Conservation (phyloP, 2,888 invertebrate genomes). For the Gymnocheta viridis region DNA sequence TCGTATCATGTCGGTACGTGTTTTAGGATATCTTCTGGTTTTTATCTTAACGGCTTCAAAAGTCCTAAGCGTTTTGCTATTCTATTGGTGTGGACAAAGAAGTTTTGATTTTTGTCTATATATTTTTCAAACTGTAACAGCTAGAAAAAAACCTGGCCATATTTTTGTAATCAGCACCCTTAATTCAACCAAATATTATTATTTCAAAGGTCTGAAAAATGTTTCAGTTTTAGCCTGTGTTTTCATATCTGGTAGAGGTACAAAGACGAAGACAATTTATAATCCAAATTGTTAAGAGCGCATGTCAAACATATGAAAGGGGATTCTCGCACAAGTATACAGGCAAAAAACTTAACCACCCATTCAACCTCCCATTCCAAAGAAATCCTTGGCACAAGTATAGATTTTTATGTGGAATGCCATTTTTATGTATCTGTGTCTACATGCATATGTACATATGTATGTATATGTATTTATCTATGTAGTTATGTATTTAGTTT, state of each 20-base stretch:
- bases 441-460: not conserved
- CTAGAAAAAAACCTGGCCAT: too few species aligned
- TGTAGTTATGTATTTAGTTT: not conserved
- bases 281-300: conserved; percentile 44
- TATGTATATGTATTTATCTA: conserved; percentile 19
- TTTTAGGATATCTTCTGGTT: too few species aligned
- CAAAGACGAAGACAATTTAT: conserved; percentile 68
- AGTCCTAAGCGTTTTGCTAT: too few species aligned
- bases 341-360: conserved; percentile 49
- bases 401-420: conserved; percentile 21
- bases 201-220: too few species aligned
- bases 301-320: conserved; percentile 54
- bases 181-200: too few species aligned
- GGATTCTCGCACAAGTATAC: conserved; percentile 23
- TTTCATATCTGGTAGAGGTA: not conserved
- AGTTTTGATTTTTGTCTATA: too few species aligned
- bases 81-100: too few species aligned
- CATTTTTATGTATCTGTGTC: conserved; percentile 7
- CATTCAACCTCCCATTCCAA: conserved; percentile 39
- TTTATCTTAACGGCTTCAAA: too few species aligned
- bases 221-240: too few species aligned
- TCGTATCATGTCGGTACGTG: too few species aligned
- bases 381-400: conserved; percentile 17
- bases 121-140: too few species aligned
- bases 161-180: too few species aligned